These are phyloP conservation scores for Druceiella hillmani DNA, from an alignment of 2,888 invertebrate species.

Conservation along the genomic window DNA sequence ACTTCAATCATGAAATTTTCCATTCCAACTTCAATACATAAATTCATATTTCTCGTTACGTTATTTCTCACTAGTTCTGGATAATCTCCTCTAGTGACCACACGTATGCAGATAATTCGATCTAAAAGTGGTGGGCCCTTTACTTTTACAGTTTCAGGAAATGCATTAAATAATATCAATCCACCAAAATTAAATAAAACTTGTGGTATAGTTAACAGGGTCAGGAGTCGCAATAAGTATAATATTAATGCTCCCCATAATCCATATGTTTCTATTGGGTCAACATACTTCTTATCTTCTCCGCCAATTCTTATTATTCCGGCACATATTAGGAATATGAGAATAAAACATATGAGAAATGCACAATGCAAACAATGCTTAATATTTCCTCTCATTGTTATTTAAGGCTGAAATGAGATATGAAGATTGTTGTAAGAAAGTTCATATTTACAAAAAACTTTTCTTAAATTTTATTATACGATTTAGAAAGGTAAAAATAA, in stretches of 20 bases:
- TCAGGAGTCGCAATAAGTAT: constrained; percentile 72
- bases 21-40: constrained; percentile 82
- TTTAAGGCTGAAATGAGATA: no score
- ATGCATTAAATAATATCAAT: constrained; percentile 85
- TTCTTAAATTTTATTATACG: no score
- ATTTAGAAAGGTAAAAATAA: no score
- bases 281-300: constrained; percentile 54
- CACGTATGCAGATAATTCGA: constrained; percentile 90
- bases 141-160: constrained; percentile 83
- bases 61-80: constrained; percentile 85
- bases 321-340: constrained; percentile 65
- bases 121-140: constrained; percentile 89
- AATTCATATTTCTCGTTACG: constrained; percentile 80
- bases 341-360: constrained; percentile 67
- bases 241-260: constrained; percentile 65
- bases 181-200: constrained; percentile 85
- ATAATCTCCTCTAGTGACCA: constrained; percentile 92
- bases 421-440: no score
- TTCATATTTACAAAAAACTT: no score
- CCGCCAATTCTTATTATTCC: constrained; percentile 57
- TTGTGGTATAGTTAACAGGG: constrained; percentile 84
- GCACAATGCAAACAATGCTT: constrained; percentile 80
- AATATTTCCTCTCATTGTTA: constrained; percentile 61
- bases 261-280: constrained; percentile 82
- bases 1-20: constrained; percentile 96